phyloP scores from a whole-genome alignment of 2,797 vertebrate species.

The Argya squamiceps region DNA sequence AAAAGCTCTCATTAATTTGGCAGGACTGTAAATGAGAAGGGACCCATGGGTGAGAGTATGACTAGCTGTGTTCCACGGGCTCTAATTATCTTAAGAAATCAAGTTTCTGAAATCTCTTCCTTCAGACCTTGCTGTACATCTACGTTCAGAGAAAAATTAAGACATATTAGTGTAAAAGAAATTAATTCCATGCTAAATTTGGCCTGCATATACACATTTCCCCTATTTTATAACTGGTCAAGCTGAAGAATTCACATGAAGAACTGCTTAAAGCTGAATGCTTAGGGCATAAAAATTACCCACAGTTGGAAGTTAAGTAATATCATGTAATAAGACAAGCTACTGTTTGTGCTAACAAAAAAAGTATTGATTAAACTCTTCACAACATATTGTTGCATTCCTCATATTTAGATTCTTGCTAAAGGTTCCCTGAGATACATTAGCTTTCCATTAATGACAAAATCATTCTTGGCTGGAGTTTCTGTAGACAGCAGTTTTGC shows the following conservation, averaged over 20 bases:
- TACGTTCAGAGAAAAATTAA: not conserved
- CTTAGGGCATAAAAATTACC: slow-evolving; percentile 21
- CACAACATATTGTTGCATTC: not conserved
- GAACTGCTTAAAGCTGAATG: slow-evolving; percentile 16
- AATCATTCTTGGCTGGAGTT: not conserved
- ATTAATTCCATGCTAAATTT: not conserved
- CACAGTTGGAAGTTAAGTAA: not conserved
- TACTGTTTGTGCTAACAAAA: slow-evolving; percentile 18
- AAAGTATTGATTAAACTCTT: slow-evolving; percentile 24
- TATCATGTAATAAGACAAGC: not conserved
- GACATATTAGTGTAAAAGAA: slow-evolving; percentile 2
- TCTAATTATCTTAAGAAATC: not conserved
- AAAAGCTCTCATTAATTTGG: not conserved
- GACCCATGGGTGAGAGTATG: not conserved
- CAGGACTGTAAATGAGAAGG: not conserved
- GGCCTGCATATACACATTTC: not conserved
- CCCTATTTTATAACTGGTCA: not conserved
- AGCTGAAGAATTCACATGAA: slow-evolving; percentile 8
- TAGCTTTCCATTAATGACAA: not conserved
- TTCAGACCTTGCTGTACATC: not conserved
- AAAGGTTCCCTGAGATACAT: not conserved
- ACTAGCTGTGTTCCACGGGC: not conserved
- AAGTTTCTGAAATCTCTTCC: not conserved
- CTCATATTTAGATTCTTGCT: not conserved
- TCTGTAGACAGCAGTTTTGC: not conserved